These are phyloP conservation scores for Oxystoma pomonae DNA, from an alignment of 2,888 invertebrate species.

Conservation along the genomic window DNA sequence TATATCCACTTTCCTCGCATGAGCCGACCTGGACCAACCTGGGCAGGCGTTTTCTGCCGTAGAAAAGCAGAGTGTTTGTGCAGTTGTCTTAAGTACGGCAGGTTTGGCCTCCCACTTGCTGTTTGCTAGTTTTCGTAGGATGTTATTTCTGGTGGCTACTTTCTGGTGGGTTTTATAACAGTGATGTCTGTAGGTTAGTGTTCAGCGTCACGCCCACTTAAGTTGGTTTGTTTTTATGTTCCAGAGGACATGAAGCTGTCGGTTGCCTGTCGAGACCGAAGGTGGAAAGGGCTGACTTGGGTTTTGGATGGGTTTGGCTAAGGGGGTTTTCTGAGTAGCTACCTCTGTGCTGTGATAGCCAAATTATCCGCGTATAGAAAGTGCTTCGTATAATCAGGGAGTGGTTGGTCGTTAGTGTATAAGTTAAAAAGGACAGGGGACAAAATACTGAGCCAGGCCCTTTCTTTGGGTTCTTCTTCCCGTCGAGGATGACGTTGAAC, in stretches of 20 bases:
- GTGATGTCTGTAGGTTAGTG: not conserved
- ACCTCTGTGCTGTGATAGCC: constrained; percentile 26
- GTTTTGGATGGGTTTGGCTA: not conserved
- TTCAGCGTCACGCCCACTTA: not conserved
- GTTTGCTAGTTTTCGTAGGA: constrained; percentile 1
- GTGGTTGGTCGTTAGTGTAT: constrained; percentile 7
- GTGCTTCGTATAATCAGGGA: not conserved
- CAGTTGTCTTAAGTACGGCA: too few relatives aligned
- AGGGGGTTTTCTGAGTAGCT: not conserved
- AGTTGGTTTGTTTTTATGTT: not conserved
- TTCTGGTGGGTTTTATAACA: not conserved
- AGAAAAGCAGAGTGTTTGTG: constrained; percentile 1
- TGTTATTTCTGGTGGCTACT: constrained; percentile 1
- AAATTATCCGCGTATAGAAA: constrained; percentile 6
- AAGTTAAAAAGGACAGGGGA: constrained; percentile 13
- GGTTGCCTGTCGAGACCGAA: not conserved
- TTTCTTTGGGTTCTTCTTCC: constrained; percentile 1
- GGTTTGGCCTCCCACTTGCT: constrained; percentile 1
- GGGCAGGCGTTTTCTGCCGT: not conserved
- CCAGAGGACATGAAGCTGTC: not conserved
- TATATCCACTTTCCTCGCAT: not conserved
- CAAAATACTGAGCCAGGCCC: constrained; percentile 13
- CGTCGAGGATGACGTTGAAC: not conserved
- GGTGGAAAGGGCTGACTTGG: not conserved
- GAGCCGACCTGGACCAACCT: not conserved